A percentile compares a stretch with the other conserved stretches of the same genome.
These are phyloP conservation scores for Noctua fimbriata DNA, from an alignment of 2,888 invertebrate genomes.

Conservation along the genomic window DNA sequence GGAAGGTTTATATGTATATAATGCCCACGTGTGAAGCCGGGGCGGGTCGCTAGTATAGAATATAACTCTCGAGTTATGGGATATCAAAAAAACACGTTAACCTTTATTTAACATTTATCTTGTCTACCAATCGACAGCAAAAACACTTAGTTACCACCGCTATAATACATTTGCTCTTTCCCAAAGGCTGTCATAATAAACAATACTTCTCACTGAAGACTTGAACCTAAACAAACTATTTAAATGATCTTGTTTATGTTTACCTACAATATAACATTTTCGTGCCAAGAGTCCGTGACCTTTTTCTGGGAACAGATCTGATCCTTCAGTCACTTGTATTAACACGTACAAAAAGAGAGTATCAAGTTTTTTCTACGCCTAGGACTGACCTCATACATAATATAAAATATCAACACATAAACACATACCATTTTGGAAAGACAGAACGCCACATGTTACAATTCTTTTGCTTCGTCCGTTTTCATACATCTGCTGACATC, in stretches of 20 bases:
- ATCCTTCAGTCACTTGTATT: not conserved
- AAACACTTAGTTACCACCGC: not conserved
- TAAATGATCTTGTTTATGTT: conserved; percentile 31
- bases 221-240: conserved; percentile 19
- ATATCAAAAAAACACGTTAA: too few species aligned
- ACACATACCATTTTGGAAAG: not conserved
- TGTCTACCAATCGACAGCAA: not conserved
- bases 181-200: not conserved
- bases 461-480: not conserved
- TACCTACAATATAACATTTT: conserved; percentile 12
- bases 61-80: too few species aligned
- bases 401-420: conserved; percentile 8
- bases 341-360: conserved; percentile 25
- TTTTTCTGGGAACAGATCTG: conserved; percentile 15
- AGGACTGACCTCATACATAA: not conserved
- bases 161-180: not conserved
- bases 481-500: not conserved
- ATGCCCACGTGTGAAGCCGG: too few species aligned
- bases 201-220: not conserved
- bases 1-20: too few species aligned
- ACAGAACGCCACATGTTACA: too few species aligned
- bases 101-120: not conserved
- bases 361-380: not conserved
- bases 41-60: too few species aligned
- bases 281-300: conserved; percentile 4